phyloP scores from a whole-genome alignment of 1,140 invertebrate species.

The Camponotus pennsylvanicus region DNA sequence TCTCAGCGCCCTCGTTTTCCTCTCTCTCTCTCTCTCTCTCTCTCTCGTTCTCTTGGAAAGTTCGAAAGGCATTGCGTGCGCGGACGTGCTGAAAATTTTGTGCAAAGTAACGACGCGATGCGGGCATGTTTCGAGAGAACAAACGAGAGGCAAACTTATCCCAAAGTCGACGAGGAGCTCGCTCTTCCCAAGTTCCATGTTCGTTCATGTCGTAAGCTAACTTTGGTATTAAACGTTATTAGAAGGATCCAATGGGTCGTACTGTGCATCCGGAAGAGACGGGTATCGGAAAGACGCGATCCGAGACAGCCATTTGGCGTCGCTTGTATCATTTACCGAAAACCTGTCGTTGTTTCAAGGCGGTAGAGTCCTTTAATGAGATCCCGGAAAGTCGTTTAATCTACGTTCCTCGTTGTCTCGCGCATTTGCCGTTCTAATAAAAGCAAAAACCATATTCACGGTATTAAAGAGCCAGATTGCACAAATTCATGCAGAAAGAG shows the following conservation, averaged over 20 bases:
- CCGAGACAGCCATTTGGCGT: conserved; percentile 31
- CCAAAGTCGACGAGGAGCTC: conserved; percentile 37
- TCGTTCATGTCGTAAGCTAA: conserved; percentile 56
- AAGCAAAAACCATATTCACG: conserved; percentile 46
- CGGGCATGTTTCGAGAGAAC: conserved; percentile 50
- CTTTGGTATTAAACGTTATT: conserved; percentile 61
- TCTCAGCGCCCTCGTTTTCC: not conserved
- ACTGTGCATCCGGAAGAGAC: conserved; percentile 9
- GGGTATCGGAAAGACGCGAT: conserved; percentile 33
- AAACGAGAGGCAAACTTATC: conserved; percentile 54
- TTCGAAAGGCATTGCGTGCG: conserved; percentile 48
- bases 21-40: conserved; percentile 24
- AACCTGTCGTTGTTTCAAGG: conserved; percentile 49
- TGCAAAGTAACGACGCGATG: conserved; percentile 50
- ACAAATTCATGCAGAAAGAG: conserved; percentile 33
- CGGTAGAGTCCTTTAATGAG: conserved; percentile 45
- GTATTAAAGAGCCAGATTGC: conserved; percentile 60
- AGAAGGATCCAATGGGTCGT: conserved; percentile 43
- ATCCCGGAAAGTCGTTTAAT: conserved; percentile 51
- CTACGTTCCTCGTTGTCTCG: conserved; percentile 50
- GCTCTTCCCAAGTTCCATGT: conserved; percentile 17
- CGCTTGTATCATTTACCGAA: conserved; percentile 55
- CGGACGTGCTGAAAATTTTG: conserved; percentile 60
- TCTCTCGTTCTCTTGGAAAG: conserved; percentile 31
- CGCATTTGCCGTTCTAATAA: conserved; percentile 51